A percentile compares a stretch with the other conserved stretches of the same genome.
These are phyloP conservation scores for Eudemis profundana DNA, from an alignment of 2,888 invertebrate species.

Conservation along the genomic window DNA sequence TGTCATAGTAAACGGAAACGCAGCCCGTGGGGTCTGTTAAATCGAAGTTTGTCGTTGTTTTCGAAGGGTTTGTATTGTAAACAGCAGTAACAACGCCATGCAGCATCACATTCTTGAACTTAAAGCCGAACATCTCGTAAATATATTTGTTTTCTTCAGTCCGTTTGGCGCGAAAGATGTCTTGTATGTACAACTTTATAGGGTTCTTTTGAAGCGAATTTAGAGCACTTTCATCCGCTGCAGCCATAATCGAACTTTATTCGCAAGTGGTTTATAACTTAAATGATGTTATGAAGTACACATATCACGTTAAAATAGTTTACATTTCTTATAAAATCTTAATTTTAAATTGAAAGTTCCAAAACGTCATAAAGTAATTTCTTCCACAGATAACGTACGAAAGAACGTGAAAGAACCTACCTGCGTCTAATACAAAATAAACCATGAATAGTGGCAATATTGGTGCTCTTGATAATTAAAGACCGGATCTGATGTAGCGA, in stretches of 20 bases:
- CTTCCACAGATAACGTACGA: conserved; percentile 17
- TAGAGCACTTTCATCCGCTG: conserved; percentile 46
- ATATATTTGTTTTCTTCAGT: conserved; percentile 68
- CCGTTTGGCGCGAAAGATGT: conserved; percentile 72
- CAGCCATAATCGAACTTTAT: conserved; percentile 15
- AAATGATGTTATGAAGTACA: not conserved
- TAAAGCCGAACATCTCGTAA: conserved; percentile 70
- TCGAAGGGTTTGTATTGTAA: conserved; percentile 58
- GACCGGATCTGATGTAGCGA: too few relatives aligned
- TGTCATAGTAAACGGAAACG: conserved; percentile 71
- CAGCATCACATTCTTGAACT: conserved; percentile 76
- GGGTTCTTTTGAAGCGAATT: conserved; percentile 62
- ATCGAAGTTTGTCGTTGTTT: conserved; percentile 64
- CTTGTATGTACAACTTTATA: conserved; percentile 76
- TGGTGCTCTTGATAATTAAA: not conserved
- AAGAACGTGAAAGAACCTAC: not conserved
- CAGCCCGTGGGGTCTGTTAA: conserved; percentile 75
- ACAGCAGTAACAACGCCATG: conserved; percentile 73
- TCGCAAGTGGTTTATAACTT: not conserved
- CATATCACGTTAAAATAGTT: not conserved
- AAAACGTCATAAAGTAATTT: conserved; percentile 20
- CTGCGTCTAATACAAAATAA: not conserved
- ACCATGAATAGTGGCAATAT: not conserved
- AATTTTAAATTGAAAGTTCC: not conserved
- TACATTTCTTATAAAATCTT: not conserved